Evolutionary conservation across 2,888 invertebrate species (phyloP), one percentile per base, ranked within the genome.

Genomic region (Drosophila atripex): DNA sequence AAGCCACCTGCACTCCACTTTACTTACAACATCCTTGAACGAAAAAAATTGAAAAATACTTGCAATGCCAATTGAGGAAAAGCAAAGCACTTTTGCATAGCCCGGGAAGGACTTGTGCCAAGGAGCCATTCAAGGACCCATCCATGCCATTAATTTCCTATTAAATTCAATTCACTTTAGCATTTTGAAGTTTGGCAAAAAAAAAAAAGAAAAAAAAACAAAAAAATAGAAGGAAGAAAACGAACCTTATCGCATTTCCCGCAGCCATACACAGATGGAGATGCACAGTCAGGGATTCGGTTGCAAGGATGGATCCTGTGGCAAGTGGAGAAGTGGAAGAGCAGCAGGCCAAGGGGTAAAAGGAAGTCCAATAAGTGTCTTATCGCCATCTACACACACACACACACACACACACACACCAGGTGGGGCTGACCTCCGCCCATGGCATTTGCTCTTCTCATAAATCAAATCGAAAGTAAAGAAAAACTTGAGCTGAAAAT

Each of bases 341-440:
- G 23, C 5, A 14, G 50, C 0, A n/a, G 25, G 18, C 16, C 9
- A 25, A 32, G 28, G 35, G 16, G 35, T 35, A 35, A 35, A 35
- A 28, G 58, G 46, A 52, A 46, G 70, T 38, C 46, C 64, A 69
- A 64, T 69, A 71, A 83, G 53, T 76, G 66, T 59, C 73, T 79
- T 83, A 83, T 77, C 73, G 58, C 59, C 39, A 66, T 68, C 63
- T 56, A 55, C 57, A 71, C 68, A 76, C 68, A 76, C 66, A 49
- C 63, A n/a, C n/a, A n/a, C n/a, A n/a, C n/a, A n/a, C n/a, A 55
- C 57, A 71, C 68, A 76, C 68, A 76, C 66, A 49, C 63, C 55
- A 71, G 63, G 71, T 60, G 55, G 51, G 65, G 54, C 53, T 46
- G 41, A 45, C 38, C 21, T 41, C 14, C 46, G 7, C 14, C 52